Base-by-base conservation (phyloP, 2,113 vertebrate species). In the Cnemophilus loriae region DNA sequence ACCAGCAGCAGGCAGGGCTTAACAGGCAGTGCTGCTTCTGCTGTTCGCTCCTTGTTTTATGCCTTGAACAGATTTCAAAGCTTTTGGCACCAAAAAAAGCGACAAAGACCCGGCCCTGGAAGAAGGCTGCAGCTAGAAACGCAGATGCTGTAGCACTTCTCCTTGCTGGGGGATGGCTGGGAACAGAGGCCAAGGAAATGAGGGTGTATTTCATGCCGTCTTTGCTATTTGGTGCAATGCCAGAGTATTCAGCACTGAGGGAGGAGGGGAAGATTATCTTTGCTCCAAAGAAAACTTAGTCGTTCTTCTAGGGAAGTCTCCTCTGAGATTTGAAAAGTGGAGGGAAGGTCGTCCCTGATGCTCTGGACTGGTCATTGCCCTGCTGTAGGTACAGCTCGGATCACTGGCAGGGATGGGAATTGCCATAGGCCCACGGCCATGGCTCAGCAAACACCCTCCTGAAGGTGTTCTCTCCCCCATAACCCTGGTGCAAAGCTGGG, bases 181-280 rank as follows among this genome's bases (percentile, higher is more conserved):
- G 87, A 92, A 87, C 85, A 42, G 61, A 89, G 64, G 82, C 83
- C 87, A 84, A 77, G 87, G 86, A 89, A 95, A 95, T 18, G 28
- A 81, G 87, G 69, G 81, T 84, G 69, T 86, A 88, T 96, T 94
- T 95, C 90, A 90, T 84, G 74, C 89, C 82, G 87, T 89, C 87
- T 93, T 95, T 46, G 68, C 37, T 53, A 41, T 65, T 90, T 89
- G 95, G 90, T 86, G 39, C 0, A 0, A 56, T 84, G 84, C 96
- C 93, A 95, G 75, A 90, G 59, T 16, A 71, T 73, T 94, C 13
- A 1, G 39, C 24, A 46, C 59, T 9, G 18, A 20, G 49, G 90
- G 70, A 91, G 84, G 85, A 95, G n/a, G 77, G 75, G 61, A 64
- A 76, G 61, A 69, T 63, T 61, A 47, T 71, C 44, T 77, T 49